Conservation (phyloP, 2,113 vertebrate genomes). For the Phrynocephalus versicolor region DNA sequence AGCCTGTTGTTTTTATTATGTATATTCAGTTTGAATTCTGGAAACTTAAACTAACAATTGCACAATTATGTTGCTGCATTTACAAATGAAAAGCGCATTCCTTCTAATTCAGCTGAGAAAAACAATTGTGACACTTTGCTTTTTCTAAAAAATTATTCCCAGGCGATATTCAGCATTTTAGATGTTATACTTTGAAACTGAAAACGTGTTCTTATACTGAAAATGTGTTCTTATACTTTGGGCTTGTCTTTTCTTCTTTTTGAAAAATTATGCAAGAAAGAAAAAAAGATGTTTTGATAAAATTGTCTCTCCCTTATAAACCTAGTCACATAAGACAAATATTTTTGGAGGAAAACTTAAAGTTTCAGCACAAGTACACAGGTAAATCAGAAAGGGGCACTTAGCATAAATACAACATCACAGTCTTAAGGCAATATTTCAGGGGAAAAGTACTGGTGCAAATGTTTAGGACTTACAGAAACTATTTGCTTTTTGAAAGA, state of each 20-base stretch:
- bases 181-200: not conserved
- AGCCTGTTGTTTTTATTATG: slow-evolving; percentile 74
- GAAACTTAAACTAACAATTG: slow-evolving; percentile 59
- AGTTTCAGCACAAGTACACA: not conserved
- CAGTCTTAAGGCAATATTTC: not conserved
- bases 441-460: not conserved
- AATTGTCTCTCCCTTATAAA: not conserved
- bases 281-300: not conserved
- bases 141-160: slow-evolving; percentile 21
- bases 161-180: not conserved
- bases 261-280: slow-evolving; percentile 1
- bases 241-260: not conserved
- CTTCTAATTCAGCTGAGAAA: slow-evolving; percentile 57
- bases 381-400: not conserved
- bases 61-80: slow-evolving; percentile 55
- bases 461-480: not conserved
- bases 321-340: not conserved
- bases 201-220: slow-evolving; percentile 6
- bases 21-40: slow-evolving; percentile 65
- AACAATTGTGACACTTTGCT: slow-evolving; percentile 38
- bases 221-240: slow-evolving; percentile 15
- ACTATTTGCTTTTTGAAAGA: too few species aligned
- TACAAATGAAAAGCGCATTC: slow-evolving; percentile 55
- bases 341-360: not conserved
- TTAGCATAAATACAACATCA: not conserved